phyloP scores from a whole-genome alignment of 2,113 vertebrate species.

The Dermatemys mawii region DNA sequence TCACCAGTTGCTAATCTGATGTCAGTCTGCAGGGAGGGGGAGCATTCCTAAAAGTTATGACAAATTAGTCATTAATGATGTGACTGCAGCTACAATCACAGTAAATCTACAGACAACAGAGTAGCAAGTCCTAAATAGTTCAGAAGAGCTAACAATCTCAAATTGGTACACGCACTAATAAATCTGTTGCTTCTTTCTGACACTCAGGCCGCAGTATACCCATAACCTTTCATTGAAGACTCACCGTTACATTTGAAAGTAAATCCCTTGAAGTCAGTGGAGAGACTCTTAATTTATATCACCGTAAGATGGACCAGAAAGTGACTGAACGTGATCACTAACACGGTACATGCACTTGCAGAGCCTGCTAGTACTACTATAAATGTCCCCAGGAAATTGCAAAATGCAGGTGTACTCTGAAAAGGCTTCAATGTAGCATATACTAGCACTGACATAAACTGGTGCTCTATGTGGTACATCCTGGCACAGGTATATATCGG shows the following conservation, averaged over 20 bases:
- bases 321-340: background rate
- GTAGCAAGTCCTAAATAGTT: background rate
- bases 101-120: background rate
- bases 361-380: background rate
- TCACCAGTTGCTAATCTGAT: background rate
- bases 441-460: background rate
- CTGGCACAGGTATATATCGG: background rate
- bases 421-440: accelerated
- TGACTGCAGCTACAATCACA: background rate
- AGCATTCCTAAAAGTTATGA: background rate
- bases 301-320: background rate
- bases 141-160: background rate
- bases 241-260: background rate
- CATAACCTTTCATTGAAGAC: background rate
- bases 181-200: background rate
- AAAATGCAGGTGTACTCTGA: background rate
- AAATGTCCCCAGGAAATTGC: background rate
- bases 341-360: background rate
- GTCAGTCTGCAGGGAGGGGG: background rate
- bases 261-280: background rate
- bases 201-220: background rate
- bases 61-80: background rate
- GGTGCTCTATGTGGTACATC: background rate
- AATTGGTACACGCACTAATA: background rate
- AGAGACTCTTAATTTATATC: background rate